Conservation (phyloP, 1,140 invertebrate species). For the Camponotus pennsylvanicus region DNA sequence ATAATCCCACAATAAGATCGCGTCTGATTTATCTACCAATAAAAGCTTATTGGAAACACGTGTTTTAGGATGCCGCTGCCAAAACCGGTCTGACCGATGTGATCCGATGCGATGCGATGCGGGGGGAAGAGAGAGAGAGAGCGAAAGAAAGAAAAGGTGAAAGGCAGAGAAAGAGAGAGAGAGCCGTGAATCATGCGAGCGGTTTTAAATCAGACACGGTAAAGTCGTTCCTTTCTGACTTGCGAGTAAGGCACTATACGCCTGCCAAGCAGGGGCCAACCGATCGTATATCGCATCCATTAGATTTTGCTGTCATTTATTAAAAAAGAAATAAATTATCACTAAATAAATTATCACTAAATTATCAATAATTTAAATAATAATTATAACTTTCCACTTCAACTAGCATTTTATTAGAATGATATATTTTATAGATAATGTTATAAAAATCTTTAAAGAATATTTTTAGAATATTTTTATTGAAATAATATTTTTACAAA, state of each 20-base stretch:
- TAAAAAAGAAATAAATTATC: constrained; percentile 16
- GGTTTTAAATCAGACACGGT: constrained; percentile 62
- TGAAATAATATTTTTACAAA: too few relatives aligned
- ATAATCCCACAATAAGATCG: constrained; percentile 80
- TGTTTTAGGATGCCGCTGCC: constrained; percentile 77
- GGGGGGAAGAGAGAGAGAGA: neutral
- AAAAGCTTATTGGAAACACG: constrained; percentile 82
- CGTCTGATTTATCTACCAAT: constrained; percentile 81
- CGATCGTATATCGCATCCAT: neutral
- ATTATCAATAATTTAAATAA: neutral
- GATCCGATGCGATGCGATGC: constrained; percentile 48
- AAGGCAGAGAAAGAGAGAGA: constrained; percentile 9
- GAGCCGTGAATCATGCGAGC: constrained; percentile 55
- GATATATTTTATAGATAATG: neutral
- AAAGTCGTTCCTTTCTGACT: constrained; percentile 54
- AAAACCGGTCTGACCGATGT: constrained; percentile 79
- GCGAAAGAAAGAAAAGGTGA: neutral
- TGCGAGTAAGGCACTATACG: constrained; percentile 39
- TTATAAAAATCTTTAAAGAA: neutral
- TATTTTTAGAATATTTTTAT: neutral
- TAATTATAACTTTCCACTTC: neutral
- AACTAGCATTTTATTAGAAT: too few relatives aligned
- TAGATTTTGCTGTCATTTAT: neutral
- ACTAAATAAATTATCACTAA: neutral
- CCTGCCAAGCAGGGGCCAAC: constrained; percentile 26